These are phyloP conservation scores for Miniopterus natalensis DNA, from an alignment of 2,113 vertebrate species.

Conservation along the genomic window DNA sequence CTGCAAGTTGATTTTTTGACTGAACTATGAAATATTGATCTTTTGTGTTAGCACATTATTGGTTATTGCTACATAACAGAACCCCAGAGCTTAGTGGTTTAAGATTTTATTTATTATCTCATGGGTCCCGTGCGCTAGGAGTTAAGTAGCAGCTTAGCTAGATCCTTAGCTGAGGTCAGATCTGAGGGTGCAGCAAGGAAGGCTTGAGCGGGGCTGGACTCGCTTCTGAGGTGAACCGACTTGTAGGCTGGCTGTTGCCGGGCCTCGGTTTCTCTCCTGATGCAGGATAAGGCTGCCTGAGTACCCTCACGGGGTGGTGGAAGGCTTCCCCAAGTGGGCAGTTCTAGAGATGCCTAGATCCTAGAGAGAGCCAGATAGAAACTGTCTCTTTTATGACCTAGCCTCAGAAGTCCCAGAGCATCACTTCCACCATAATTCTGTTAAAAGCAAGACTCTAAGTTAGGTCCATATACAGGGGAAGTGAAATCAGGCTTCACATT, in stretches of 20 bases:
- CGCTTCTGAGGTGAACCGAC: neutral
- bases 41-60: neutral
- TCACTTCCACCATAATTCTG: neutral
- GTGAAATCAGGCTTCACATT: neutral
- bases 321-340: neutral
- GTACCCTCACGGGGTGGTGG: neutral
- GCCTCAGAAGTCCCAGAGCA: neutral
- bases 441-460: neutral
- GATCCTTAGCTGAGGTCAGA: neutral
- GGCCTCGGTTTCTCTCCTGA: neutral
- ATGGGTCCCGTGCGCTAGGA: neutral
- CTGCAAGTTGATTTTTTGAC: neutral
- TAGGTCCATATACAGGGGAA: neutral
- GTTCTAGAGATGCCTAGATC: neutral
- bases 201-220: neutral
- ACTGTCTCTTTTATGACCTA: neutral
- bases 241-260: neutral
- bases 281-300: neutral
- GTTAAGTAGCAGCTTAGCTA: neutral
- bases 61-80: neutral
- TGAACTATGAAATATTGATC: neutral
- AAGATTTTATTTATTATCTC: neutral
- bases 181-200: neutral
- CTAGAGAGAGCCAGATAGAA: neutral
- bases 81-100: neutral